A percentile compares a stretch with the other conserved stretches of the same genome.
Evolutionary conservation across 2,113 vertebrate genomes (phyloP).

Genomic region (Paralichthys olivaceus): DNA sequence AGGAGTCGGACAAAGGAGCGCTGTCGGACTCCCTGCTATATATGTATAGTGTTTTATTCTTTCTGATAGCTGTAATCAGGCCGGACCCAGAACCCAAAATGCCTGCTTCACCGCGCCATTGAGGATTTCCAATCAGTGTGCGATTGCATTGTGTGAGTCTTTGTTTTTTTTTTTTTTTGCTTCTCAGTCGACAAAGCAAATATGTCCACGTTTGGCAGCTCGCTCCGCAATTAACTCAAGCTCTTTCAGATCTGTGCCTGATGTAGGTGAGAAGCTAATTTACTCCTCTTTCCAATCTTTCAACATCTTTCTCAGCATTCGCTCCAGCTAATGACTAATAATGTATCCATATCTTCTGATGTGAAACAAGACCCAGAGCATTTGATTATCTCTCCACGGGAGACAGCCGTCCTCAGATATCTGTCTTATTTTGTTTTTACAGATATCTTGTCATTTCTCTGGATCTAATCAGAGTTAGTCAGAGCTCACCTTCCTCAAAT

Average conservation of each 20-base stretch:
- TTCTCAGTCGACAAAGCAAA: conserved; percentile 56
- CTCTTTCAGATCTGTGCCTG: conserved; percentile 31
- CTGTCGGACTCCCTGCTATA: conserved; percentile 23
- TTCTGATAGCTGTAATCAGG: conserved; percentile 40
- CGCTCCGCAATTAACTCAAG: conserved; percentile 53
- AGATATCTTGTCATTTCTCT: conserved; percentile 21
- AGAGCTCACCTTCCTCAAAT: neutral
- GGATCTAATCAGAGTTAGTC: conserved; percentile 12
- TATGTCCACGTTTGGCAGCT: conserved; percentile 60
- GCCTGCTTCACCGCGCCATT: conserved; percentile 6
- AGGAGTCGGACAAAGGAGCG: conserved; percentile 5
- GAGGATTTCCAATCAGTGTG: conserved; percentile 47
- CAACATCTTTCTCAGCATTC: neutral
- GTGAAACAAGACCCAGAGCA: conserved; percentile 23
- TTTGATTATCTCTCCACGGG: conserved; percentile 49
- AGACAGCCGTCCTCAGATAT: conserved; percentile 1
- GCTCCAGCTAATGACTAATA: conserved; percentile 35
- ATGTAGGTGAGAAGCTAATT: conserved; percentile 59
- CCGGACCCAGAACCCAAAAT: conserved; percentile 9
- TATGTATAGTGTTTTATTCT: conserved; percentile 20
- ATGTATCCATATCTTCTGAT: conserved; percentile 24
- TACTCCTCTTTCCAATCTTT: conserved; percentile 22
- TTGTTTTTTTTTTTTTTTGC: conserved; percentile 14
- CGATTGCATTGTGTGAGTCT: conserved; percentile 55
- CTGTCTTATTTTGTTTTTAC: conserved; percentile 4